These are phyloP conservation scores for Tortrix viridana DNA, from an alignment of 2,888 invertebrate genomes.

Conservation along the genomic window DNA sequence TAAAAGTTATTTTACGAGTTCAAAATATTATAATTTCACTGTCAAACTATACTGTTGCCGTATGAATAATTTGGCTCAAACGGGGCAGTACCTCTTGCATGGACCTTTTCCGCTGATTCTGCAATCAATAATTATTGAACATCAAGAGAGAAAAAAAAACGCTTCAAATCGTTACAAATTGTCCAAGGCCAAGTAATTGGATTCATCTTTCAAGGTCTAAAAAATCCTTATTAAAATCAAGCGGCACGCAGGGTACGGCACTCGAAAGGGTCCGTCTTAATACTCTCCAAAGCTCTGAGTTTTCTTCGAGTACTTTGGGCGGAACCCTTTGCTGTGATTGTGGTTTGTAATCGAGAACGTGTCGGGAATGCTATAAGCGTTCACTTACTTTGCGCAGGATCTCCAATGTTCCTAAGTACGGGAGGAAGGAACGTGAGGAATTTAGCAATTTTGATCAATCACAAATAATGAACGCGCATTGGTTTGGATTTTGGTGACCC, in stretches of 20 bases:
- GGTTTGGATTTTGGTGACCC: slow-evolving; percentile 1
- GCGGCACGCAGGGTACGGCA: slow-evolving; percentile 5
- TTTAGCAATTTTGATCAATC: slow-evolving; percentile 27
- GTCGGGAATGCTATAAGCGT: slow-evolving; percentile 41
- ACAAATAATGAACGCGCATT: slow-evolving; percentile 6
- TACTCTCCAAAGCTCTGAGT: slow-evolving; percentile 36
- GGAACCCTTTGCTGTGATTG: slow-evolving; percentile 40
- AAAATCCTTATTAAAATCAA: slow-evolving; percentile 12
- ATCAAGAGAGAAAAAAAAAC: too few species aligned
- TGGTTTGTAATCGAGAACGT: slow-evolving; percentile 45
- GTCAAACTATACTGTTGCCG: too few species aligned
- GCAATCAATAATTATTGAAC: too few species aligned
- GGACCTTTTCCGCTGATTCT: too few species aligned
- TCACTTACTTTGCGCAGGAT: slow-evolving; percentile 34
- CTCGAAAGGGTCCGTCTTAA: slow-evolving; percentile 15
- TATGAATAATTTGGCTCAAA: too few species aligned
- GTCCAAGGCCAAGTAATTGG: background rate
- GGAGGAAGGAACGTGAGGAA: slow-evolving; percentile 18
- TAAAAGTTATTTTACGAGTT: too few species aligned
- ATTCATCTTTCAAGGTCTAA: background rate
- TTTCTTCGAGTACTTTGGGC: slow-evolving; percentile 41
- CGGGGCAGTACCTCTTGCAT: too few species aligned
- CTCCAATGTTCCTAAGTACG: slow-evolving; percentile 31
- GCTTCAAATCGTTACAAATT: too few species aligned
- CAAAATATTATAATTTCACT: too few species aligned